Evolutionary conservation across 1,140 invertebrate species (phyloP).

Genomic region (Brachionus plicatilis): DNA sequence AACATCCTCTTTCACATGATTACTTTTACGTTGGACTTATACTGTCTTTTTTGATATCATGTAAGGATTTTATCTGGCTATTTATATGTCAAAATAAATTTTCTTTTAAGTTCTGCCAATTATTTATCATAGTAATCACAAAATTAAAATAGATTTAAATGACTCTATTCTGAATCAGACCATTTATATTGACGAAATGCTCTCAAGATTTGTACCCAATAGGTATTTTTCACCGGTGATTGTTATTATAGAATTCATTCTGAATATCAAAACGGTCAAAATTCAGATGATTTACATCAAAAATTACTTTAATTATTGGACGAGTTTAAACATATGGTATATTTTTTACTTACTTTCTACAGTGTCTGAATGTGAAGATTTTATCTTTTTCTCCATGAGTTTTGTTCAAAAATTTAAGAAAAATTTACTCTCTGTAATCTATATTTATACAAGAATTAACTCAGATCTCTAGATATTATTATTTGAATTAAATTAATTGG

Average conservation of each 20-base stretch:
- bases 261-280: background rate
- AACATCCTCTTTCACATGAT: background rate
- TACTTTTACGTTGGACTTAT: conserved; percentile 32
- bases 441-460: no score
- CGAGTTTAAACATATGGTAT: background rate
- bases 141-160: background rate
- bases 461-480: no score
- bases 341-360: background rate
- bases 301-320: background rate
- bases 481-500: no score
- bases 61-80: background rate
- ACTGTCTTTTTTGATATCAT: background rate
- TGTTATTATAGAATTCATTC: background rate
- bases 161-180: background rate
- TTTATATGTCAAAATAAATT: background rate
- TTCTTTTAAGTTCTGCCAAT: conserved; percentile 12
- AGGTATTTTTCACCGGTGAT: background rate
- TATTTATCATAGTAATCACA: background rate
- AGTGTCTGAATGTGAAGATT: no score
- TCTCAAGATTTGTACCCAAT: background rate
- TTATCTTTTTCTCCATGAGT: no score
- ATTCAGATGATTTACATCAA: background rate
- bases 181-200: background rate
- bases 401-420: no score
- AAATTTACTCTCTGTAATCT: no score